Evolutionary conservation across 2,888 invertebrate genomes (phyloP).

Genomic region (Xestia sexstrigata): DNA sequence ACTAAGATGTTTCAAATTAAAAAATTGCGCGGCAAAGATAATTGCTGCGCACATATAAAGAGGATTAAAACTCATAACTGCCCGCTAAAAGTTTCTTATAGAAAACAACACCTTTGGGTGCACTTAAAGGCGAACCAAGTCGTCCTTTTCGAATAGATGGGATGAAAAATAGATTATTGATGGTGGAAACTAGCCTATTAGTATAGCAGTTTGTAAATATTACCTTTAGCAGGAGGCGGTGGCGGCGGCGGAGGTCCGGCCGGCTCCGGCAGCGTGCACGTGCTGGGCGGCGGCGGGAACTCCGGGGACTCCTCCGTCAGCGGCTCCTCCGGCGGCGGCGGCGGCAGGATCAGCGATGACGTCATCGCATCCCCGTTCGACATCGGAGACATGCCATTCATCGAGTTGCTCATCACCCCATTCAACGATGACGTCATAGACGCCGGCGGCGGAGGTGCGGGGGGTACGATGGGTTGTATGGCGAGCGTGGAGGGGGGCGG

Average conservation of each 20-base stretch:
- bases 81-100: too few relatives aligned
- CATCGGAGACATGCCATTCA: conserved; percentile 69
- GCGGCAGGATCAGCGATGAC: conserved; percentile 78
- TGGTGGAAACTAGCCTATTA: too few relatives aligned
- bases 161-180: too few relatives aligned
- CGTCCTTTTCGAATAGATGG: too few relatives aligned
- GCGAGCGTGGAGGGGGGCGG: conserved; percentile 82
- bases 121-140: too few relatives aligned
- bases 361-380: conserved; percentile 77
- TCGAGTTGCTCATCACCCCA: conserved; percentile 58
- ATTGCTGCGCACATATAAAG: too few relatives aligned
- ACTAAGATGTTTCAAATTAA: too few relatives aligned
- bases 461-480: conserved; percentile 77
- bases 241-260: conserved; percentile 94
- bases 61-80: too few relatives aligned
- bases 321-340: conserved; percentile 78
- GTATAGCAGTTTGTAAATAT: neutral
- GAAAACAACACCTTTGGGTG: too few relatives aligned
- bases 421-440: conserved; percentile 75
- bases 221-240: conserved; percentile 87
- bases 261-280: conserved; percentile 93
- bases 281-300: conserved; percentile 85
- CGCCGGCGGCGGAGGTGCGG: conserved; percentile 72
- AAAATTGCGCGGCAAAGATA: too few relatives aligned
- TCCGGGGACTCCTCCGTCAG: conserved; percentile 75